Evolutionary conservation across 2,797 vertebrate genomes (phyloP).

Genomic region (Lutra lutra): DNA sequence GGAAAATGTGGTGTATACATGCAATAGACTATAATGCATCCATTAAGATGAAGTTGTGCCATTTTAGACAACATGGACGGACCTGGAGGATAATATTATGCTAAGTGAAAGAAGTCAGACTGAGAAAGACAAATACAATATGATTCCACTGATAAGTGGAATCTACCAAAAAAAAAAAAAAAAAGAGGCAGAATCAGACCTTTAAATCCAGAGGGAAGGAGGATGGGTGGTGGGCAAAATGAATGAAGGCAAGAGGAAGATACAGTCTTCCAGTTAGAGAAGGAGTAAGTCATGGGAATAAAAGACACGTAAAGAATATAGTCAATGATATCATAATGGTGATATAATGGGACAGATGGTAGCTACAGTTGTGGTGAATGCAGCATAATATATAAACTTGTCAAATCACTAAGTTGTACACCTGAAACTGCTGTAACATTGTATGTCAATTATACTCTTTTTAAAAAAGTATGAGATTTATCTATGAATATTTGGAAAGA

Average conservation of each 20-base stretch:
- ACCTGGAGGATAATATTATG: not conserved
- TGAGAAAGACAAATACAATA: not conserved
- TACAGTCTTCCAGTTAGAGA: not conserved
- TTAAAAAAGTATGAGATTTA: not conserved
- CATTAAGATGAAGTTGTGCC: not conserved
- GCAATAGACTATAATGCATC: not conserved
- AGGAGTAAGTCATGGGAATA: not conserved
- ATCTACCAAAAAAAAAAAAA: not conserved
- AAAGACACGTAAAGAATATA: not conserved
- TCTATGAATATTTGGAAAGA: not conserved
- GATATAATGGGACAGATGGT: not conserved
- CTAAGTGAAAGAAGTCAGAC: not conserved
- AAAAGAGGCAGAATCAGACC: not conserved
- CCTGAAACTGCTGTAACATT: not conserved
- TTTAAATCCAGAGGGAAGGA: not conserved
- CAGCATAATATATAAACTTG: not conserved
- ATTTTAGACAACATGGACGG: not conserved
- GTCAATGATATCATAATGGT: not conserved
- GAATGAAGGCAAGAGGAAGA: not conserved
- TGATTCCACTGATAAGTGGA: not conserved
- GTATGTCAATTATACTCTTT: not conserved
- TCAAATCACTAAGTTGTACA: not conserved
- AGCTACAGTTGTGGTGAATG: not conserved
- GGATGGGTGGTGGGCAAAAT: not conserved
- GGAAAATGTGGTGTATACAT: not conserved